Conservation (phyloP, 2,797 vertebrate genomes). For the Lepilemur septentrionalis region DNA sequence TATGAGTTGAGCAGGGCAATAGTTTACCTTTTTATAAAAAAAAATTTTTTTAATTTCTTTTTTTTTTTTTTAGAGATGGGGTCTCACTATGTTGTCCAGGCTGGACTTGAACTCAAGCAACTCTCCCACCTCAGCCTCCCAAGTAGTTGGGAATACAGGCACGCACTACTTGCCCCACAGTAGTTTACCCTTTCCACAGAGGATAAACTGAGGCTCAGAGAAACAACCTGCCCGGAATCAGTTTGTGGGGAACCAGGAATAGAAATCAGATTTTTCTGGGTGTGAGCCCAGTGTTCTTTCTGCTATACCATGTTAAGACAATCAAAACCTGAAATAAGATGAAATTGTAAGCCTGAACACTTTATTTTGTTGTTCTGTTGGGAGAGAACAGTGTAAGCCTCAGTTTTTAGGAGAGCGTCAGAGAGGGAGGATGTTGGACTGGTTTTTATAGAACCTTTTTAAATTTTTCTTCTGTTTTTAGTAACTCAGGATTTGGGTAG, state of each 20-base stretch:
- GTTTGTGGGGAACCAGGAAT: not conserved
- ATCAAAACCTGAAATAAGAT: not conserved
- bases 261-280: not conserved
- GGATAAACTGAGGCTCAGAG: not conserved
- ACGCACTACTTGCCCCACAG: not conserved
- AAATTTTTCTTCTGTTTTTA: not conserved
- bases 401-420: not conserved
- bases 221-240: not conserved
- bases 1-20: not conserved
- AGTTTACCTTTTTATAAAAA: not conserved
- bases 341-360: not conserved
- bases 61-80: not conserved
- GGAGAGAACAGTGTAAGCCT: not conserved
- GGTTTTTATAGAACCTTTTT: not conserved
- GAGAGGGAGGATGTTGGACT: not conserved
- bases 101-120: not conserved
- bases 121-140: not conserved
- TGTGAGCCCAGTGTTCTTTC: not conserved
- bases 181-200: not conserved
- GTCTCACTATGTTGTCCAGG: not conserved
- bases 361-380: not conserved
- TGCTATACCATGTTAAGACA: not conserved
- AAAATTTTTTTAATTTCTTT: too few species aligned
- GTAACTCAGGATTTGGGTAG: not conserved
- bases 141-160: not conserved